Evolutionary conservation across 2,888 invertebrate species (phyloP), one percentile per base, ranked within the genome.

Genomic region (Torymus aiolomorphi): DNA sequence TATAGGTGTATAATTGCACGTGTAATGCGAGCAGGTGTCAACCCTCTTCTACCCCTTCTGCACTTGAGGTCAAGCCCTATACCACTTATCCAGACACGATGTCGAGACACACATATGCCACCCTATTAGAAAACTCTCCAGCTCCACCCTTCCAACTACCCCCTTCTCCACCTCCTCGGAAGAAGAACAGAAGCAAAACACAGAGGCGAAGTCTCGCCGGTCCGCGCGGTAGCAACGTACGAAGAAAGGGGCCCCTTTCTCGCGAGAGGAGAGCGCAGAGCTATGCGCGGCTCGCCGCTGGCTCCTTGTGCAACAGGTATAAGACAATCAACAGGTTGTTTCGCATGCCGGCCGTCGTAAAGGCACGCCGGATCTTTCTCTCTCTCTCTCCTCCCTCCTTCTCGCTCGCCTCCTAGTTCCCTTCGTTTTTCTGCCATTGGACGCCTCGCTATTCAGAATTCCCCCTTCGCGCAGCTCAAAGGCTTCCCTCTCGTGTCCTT

Each of bases 271-370:
- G 42, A 31, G 31, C 3, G 31, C 4, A 31, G 31, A 42, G 42
- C 42, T 42, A 42, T 42, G 42, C 42, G 42, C 42, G 42, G 42
- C 42, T 16, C 14, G 59, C 61, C 16, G 61, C 73, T 62, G 75
- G 72, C 73, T 77, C 80, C 76, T 80, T 78, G 81, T 75, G 86
- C 87, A 89, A 87, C 88, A 88, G 87, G 88, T 86, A 85, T 86
- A 86, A 86, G 86, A 87, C 87, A 86, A 86, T 88, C 88, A 88
- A 88, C 89, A 88, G 88, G 88, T 88, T 88, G 87, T 86, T 88
- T 87, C 87, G 86, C 87, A 86, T 86, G 85, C 87, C 88, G 84
- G 85, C 85, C 86, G 86, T 86, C 86, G 84, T 83, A 84, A 85
- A 81, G 73, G 81, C 75, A 78, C 78, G 81, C 76, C 61, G 78